Evolutionary conservation across 2,888 invertebrate genomes (phyloP).

Genomic region (Stegana nigrithorax): DNA sequence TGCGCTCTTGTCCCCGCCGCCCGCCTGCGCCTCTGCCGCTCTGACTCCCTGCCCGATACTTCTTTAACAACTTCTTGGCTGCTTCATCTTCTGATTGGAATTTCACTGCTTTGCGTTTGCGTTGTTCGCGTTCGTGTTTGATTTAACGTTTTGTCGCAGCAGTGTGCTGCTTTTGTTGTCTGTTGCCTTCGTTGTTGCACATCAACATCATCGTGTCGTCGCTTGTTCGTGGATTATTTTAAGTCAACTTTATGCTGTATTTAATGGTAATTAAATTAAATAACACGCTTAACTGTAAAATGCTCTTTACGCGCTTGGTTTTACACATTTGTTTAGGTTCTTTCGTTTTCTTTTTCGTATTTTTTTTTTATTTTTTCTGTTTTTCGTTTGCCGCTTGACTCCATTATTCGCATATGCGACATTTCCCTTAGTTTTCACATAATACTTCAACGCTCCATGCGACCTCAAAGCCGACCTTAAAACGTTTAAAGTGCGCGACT

Average conservation of each 20-base stretch:
- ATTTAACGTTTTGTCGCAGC: not conserved
- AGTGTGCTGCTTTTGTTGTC: not conserved
- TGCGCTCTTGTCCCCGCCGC: too few species aligned
- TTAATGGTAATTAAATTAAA: conserved; percentile 55
- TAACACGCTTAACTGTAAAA: conserved; percentile 34
- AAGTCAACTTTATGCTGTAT: conserved; percentile 13
- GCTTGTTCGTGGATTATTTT: conserved; percentile 3
- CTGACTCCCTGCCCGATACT: too few species aligned
- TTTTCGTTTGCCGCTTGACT: too few species aligned
- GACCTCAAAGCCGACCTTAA: too few species aligned
- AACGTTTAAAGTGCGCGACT: too few species aligned
- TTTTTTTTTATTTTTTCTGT: not conserved
- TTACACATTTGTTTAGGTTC: not conserved
- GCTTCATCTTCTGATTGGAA: conserved; percentile 2
- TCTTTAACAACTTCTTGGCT: too few species aligned
- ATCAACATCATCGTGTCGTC: not conserved
- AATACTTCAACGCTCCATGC: too few species aligned
- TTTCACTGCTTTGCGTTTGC: conserved; percentile 1
- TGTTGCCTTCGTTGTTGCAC: too few species aligned
- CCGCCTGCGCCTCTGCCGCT: too few species aligned
- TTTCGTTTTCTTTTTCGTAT: not conserved
- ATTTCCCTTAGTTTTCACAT: too few species aligned
- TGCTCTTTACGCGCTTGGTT: too few species aligned
- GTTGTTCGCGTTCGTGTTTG: not conserved
- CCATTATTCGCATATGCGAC: too few species aligned